Evolutionary conservation across 1,140 invertebrate genomes (phyloP).

Genomic region (Zaprionus camerounensis): DNA sequence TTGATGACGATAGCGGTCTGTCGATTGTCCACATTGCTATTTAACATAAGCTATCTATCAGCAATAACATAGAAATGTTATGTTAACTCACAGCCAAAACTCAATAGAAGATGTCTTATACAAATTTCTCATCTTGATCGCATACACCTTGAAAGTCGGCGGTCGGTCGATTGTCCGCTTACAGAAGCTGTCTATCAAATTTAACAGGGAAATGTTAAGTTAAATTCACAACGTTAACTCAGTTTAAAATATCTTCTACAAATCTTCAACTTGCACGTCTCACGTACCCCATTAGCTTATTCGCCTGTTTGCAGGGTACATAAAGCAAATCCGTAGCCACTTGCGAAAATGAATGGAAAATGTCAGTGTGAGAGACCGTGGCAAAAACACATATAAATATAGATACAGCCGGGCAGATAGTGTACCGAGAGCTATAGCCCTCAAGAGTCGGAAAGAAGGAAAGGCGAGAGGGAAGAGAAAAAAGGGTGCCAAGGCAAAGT

Average conservation of each 20-base stretch:
- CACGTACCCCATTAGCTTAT: not conserved
- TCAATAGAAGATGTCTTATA: no score
- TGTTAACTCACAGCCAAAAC: not conserved
- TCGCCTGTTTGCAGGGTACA: slow-evolving; percentile 23
- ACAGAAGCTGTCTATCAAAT: not conserved
- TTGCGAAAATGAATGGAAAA: slow-evolving; percentile 80
- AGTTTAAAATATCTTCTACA: not conserved
- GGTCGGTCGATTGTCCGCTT: not conserved
- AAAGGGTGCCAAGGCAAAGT: slow-evolving; percentile 65
- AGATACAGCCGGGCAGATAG: slow-evolving; percentile 42
- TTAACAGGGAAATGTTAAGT: not conserved
- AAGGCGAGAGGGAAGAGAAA: slow-evolving; percentile 2
- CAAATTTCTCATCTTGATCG: not conserved
- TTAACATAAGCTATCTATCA: not conserved
- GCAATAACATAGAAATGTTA: not conserved
- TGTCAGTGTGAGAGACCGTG: slow-evolving; percentile 54
- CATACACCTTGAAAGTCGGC: not conserved
- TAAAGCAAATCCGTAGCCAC: slow-evolving; percentile 73
- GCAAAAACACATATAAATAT: slow-evolving; percentile 45
- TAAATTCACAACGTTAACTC: not conserved
- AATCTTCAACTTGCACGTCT: not conserved
- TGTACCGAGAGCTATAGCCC: slow-evolving; percentile 13
- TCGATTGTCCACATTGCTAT: not conserved
- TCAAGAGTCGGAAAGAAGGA: not conserved
- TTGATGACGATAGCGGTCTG: not conserved